A percentile compares a stretch with the other conserved stretches of the same genome.
Evolutionary conservation across 2,113 vertebrate genomes (phyloP).

Genomic region (Reinhardtius hippoglossoides): DNA sequence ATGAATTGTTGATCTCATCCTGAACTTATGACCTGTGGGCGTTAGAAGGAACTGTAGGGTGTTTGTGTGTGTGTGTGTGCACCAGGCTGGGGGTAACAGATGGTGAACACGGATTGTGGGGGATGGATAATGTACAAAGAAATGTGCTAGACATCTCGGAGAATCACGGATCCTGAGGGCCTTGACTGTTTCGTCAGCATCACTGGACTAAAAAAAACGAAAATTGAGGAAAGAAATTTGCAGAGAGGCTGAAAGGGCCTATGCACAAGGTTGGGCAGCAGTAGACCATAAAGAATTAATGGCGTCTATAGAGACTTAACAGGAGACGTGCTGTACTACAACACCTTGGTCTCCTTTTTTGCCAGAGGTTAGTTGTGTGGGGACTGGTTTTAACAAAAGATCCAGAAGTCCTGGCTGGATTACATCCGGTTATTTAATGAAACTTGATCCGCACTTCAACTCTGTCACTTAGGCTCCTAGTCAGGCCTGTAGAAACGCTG

Average conservation of each 20-base stretch:
- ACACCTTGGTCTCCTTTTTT: conserved; percentile 45
- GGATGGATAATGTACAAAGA: conserved; percentile 27
- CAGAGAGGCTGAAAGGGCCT: conserved; percentile 45
- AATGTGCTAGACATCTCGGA: conserved; percentile 33
- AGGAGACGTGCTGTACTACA: conserved; percentile 51
- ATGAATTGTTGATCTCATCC: conserved; percentile 75
- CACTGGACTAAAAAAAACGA: conserved; percentile 38
- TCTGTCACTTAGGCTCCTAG: conserved; percentile 19
- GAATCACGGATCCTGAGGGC: conserved; percentile 50
- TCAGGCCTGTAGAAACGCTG: conserved; percentile 14
- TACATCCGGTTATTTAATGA: conserved; percentile 46
- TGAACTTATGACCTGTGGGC: conserved; percentile 73
- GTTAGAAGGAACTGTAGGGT: conserved; percentile 1
- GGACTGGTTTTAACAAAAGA: conserved; percentile 50
- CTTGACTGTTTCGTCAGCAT: conserved; percentile 49
- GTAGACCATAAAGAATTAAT: conserved; percentile 76
- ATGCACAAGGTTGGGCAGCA: conserved; percentile 58
- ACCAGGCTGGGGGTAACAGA: conserved; percentile 13
- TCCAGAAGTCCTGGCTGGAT: conserved; percentile 26
- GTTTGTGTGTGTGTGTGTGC: background rate
- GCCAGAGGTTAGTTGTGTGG: conserved; percentile 34
- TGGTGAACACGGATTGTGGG: background rate
- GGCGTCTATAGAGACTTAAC: conserved; percentile 59
- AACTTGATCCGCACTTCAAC: conserved; percentile 37
- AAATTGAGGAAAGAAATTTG: conserved; percentile 49